These are phyloP conservation scores for Calonectris borealis DNA, from an alignment of 2,113 vertebrate genomes.

Conservation along the genomic window DNA sequence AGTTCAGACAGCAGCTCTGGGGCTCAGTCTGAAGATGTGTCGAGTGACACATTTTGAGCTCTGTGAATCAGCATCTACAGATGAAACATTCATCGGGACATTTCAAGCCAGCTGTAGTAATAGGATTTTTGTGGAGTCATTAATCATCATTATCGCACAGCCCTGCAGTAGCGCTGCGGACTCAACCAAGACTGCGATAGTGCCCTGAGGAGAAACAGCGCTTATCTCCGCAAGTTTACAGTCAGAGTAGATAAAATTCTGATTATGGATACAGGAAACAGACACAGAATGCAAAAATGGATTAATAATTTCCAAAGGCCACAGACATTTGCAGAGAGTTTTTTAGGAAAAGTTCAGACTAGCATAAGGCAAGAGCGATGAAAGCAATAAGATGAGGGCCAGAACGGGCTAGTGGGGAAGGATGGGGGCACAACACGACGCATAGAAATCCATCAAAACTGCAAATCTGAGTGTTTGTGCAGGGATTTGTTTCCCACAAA, in stretches of 20 bases:
- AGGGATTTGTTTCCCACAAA: neutral
- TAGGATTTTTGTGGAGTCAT: neutral
- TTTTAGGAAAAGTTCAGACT: neutral
- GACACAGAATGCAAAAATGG: neutral
- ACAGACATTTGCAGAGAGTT: neutral
- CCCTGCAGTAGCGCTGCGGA: neutral
- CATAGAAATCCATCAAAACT: neutral
- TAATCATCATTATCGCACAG: slow-evolving; percentile 18
- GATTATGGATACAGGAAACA: neutral
- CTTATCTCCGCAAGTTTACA: slow-evolving; percentile 4
- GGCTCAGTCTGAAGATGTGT: neutral
- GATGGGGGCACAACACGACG: rapidly evolving
- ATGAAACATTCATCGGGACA: neutral
- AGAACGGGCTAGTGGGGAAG: neutral
- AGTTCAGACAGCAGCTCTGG: neutral
- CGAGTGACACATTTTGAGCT: neutral
- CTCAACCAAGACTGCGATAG: neutral
- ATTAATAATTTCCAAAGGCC: neutral
- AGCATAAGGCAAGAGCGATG: neutral
- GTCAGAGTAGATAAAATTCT: slow-evolving; percentile 7
- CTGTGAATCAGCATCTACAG: neutral
- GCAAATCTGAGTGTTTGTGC: neutral
- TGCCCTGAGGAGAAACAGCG: neutral
- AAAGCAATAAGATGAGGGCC: neutral
- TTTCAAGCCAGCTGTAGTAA: neutral